These are phyloP conservation scores for Pteromalus puparum DNA, from an alignment of 1,140 invertebrate genomes.

Conservation along the genomic window DNA sequence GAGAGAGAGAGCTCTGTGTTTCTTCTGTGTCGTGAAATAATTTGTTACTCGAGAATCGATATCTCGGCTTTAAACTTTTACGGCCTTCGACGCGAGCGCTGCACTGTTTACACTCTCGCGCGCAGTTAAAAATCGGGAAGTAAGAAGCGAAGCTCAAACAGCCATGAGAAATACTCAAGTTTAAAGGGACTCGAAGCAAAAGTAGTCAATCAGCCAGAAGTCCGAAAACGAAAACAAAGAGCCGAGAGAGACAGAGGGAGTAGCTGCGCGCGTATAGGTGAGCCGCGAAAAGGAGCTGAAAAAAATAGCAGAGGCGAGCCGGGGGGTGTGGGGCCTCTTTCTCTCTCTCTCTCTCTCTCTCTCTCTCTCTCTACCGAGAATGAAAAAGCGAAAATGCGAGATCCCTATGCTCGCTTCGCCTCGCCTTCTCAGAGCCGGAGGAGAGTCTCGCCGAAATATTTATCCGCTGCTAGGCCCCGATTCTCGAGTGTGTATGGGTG, in stretches of 20 bases:
- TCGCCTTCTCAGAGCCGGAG: neutral
- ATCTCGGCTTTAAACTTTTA: too few relatives aligned
- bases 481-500: neutral
- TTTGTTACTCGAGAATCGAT: neutral
- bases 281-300: neutral
- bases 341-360: neutral
- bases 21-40: neutral
- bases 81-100: too few relatives aligned
- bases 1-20: too few relatives aligned
- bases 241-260: neutral
- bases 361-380: neutral
- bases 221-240: neutral
- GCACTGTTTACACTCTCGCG: too few relatives aligned
- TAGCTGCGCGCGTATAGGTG: too few relatives aligned
- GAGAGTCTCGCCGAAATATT: neutral
- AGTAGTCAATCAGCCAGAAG: neutral
- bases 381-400: slow-evolving; percentile 3
- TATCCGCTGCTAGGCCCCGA: neutral
- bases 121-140: too few relatives aligned
- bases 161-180: neutral
- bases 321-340: neutral
- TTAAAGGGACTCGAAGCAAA: neutral
- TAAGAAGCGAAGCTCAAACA: neutral
- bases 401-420: neutral
- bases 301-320: neutral